Base-by-base conservation (phyloP, 1,140 invertebrate species). In the Protaetia brevitarsis region DNA sequence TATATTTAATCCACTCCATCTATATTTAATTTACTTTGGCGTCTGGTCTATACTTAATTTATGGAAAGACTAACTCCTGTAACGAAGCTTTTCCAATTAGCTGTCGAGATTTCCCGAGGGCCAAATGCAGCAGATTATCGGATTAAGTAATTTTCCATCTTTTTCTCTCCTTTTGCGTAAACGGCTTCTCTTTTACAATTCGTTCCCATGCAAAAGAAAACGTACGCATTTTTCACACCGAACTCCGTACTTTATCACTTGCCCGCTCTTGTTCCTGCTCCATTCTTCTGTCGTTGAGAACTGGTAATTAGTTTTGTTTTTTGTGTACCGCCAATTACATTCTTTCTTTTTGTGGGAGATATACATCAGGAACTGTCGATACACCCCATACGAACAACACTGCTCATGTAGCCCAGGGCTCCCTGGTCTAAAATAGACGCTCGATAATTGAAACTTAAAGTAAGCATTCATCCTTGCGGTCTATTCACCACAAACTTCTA, bases 101-200 rank as follows among this genome's bases (percentile, higher is more conserved):
- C 26, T 51, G 26, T 23, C 41, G 41, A 51, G 41, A 51, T 51
- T 51, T 51, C 41, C 41, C 41, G 19, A 51, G 41, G 41, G 41
- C 16, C 13, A 23, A 23, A 51, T 51, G 41, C 41, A 51, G 26
- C 26, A 23, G 41, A 51, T 51, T 51, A 51, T 10, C 41, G 41
- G 41, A 51, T 51, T 51, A 51, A 51, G 19, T 51, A 51, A 51
- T 51, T 51, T 51, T 51, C 41, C 19, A 51, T 51, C 41, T 23
- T 23, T 19, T 16, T 51, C 26, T 51, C 19, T 51, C 8, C 16
- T 51, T 23, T 51, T 19, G 10, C 13, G 5, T 6, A 37, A 16
- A 16, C 19, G 7, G 19, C 26, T 51, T 23, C 19, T 51, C 16
- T 51, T n/a, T 51, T 51, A 21, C 26, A 51, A 19, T 51, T 23